Percentiles rank a stretch among this genome's conserved stretches.
phyloP scores from a whole-genome alignment of 2,797 vertebrate species.

The Prunella strophiata region DNA sequence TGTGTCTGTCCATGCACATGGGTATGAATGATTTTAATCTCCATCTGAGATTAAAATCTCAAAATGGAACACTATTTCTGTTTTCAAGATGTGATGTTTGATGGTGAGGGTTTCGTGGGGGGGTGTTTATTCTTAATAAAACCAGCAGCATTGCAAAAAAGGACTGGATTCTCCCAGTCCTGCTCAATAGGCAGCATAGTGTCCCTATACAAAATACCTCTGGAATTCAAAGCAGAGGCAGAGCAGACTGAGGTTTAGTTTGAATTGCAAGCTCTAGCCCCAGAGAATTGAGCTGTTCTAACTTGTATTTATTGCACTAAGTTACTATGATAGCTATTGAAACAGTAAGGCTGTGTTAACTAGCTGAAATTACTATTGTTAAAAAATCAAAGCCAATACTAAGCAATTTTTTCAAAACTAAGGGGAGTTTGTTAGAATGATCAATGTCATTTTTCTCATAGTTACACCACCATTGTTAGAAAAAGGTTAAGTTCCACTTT shows the following conservation, averaged over 20 bases:
- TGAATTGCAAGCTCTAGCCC: background rate
- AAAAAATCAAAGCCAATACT: background rate
- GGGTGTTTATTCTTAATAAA: background rate
- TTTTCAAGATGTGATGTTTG: background rate
- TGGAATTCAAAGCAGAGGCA: background rate
- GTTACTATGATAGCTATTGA: background rate
- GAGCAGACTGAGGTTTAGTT: background rate
- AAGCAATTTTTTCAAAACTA: background rate
- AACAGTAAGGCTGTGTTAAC: background rate
- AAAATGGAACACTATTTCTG: background rate
- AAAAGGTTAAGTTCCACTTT: background rate
- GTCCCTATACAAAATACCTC: background rate
- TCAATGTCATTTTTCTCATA: background rate
- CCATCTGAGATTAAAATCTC: constrained; percentile 31
- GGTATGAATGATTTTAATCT: background rate
- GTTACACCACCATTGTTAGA: background rate
- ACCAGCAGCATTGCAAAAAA: background rate
- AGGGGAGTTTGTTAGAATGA: background rate
- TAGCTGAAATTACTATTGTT: background rate
- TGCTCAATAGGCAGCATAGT: background rate
- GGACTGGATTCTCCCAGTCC: background rate
- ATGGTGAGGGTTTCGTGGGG: background rate
- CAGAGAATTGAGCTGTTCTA: background rate
- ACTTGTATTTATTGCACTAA: background rate
- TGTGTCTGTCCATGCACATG: background rate